Evolutionary conservation across 2,797 vertebrate species (phyloP), one percentile per base, ranked within the genome.

Genomic region (Oceanodroma leucorhoa): DNA sequence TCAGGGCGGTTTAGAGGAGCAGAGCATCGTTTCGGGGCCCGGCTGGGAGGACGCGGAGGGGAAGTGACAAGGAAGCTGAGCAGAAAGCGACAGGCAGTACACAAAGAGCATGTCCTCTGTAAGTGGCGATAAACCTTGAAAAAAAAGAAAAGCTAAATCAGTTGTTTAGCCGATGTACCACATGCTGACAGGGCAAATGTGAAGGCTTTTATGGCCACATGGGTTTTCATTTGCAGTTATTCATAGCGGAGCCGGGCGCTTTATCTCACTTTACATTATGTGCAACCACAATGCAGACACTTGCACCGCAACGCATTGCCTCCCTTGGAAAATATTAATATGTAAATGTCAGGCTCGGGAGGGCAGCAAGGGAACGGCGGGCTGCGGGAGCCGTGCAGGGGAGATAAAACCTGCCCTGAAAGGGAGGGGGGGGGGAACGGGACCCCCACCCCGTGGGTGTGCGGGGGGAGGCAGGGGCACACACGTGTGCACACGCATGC

Each of bases 21-120:
- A 50, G 90, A 96, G 96, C 97, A 94, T 93, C 73, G 55, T 92
- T 94, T 95, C 62, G 38, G 95, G 86, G 89, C 89, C 93, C 6
- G 64, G 82, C 93, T 79, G 57, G 75, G 83, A 88, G 95, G 96
- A 95, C 34, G 69, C 86, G 46, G 80, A 97, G 94, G 94, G 97
- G 94, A 97, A 98, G 97, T 79, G 97, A 97, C 96, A 96, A 96
- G 92, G 96, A 96, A 96, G 96, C 90, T 64, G 96, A 96, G 97
- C 95, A 96, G 87, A 78, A 94, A 97, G 97, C 90, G 95, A 96
- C 95, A 96, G 91, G 94, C 96, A 70, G 94, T 94, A 94, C 96
- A 97, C 97, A 98, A 98, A 98, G 97, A 97, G 97, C 94, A 24
- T 14, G 95, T 98, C 97, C 98, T 97, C 98, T 98, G 97, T 79